Conservation (phyloP, 2,888 invertebrate species). For the Labia minor region DNA sequence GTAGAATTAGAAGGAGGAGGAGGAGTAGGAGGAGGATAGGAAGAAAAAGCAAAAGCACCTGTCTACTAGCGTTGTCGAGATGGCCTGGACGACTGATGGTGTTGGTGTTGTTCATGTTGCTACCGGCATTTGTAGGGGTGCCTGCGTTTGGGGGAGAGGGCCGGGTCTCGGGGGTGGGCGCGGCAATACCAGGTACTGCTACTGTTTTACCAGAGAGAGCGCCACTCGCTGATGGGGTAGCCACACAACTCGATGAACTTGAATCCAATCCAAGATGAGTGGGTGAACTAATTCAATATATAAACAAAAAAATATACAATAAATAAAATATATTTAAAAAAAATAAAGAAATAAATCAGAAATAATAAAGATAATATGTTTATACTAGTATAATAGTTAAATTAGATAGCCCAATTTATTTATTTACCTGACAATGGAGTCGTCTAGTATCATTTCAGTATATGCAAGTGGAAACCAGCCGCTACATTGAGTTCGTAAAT, state of each 20-base stretch:
- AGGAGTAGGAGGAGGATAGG: no score
- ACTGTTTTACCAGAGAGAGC: conserved; percentile 25
- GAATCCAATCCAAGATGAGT: conserved; percentile 30
- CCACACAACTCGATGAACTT: conserved; percentile 19
- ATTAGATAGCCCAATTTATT: no score
- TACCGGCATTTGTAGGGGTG: background rate
- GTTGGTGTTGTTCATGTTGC: background rate
- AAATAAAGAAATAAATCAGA: no score
- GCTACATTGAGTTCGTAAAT: conserved; percentile 76
- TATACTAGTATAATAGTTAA: no score
- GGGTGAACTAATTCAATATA: conserved; percentile 33
- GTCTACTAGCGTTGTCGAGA: background rate
- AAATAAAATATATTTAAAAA: no score
- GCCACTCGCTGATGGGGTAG: conserved; percentile 28
- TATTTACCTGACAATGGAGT: conserved; percentile 47
- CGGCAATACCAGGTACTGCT: conserved; percentile 16
- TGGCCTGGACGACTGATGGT: background rate
- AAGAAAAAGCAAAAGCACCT: conserved; percentile 3
- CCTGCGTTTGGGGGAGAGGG: background rate
- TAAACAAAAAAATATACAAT: no score
- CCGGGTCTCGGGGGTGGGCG: conserved; percentile 21
- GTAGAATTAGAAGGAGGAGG: no score
- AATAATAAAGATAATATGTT: no score
- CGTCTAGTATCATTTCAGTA: conserved; percentile 66
- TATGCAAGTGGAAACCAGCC: conserved; percentile 97